Percentiles rank a stretch among this genome's conserved stretches.
Conservation (phyloP, 2,113 vertebrate genomes). For the Galeopterus variegatus region DNA sequence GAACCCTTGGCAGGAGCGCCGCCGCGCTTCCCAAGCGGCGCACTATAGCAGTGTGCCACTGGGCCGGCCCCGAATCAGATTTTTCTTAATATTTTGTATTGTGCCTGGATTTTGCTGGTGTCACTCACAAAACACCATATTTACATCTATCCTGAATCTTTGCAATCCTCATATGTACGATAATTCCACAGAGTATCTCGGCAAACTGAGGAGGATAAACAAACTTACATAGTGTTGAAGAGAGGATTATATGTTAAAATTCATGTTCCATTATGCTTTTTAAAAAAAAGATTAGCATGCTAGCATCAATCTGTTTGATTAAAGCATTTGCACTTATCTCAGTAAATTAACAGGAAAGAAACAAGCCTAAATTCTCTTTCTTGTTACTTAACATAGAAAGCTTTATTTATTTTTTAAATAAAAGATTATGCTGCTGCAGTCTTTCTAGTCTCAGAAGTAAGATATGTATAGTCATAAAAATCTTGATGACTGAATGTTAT, state of each 20-base stretch:
- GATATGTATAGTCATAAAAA: conserved; percentile 9
- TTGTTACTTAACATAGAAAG: neutral
- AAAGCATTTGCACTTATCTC: conserved; percentile 50
- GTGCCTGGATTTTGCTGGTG: neutral
- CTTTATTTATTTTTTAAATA: conserved; percentile 50
- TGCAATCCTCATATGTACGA: neutral
- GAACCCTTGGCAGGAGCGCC: too few species aligned
- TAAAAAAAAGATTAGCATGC: conserved; percentile 2
- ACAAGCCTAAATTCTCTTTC: neutral
- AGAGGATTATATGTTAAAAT: conserved; percentile 32
- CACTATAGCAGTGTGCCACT: too few species aligned
- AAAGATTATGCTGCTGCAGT: neutral
- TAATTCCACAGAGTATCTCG: neutral
- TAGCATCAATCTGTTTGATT: conserved; percentile 16
- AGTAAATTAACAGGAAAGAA: conserved; percentile 43
- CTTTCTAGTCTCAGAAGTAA: conserved; percentile 32
- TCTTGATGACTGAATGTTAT: neutral
- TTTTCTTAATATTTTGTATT: conserved; percentile 35
- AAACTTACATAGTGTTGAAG: conserved; percentile 11
- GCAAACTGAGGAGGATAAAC: conserved; percentile 23
- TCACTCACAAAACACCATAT: neutral
- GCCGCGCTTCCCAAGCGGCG: too few species aligned
- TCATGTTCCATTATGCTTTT: conserved; percentile 19
- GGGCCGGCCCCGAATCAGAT: too few species aligned
- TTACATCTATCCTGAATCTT: conserved; percentile 2